A percentile compares a stretch with the other conserved stretches of the same genome.
Evolutionary conservation across 2,113 vertebrate genomes (phyloP).

Genomic region (Sigmodon hispidus): DNA sequence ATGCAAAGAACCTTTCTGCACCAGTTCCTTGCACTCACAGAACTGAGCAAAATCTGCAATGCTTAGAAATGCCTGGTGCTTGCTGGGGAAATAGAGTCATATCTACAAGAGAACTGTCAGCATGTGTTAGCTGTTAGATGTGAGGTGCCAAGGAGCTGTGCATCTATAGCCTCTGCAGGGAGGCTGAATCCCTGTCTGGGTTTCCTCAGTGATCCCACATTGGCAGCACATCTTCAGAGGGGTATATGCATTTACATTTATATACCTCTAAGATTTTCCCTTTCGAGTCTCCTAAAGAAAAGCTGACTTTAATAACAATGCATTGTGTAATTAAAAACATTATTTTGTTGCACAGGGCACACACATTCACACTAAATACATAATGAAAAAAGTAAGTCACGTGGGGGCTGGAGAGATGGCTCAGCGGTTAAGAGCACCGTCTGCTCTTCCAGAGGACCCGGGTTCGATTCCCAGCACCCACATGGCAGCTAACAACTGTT

Average conservation of each 20-base stretch:
- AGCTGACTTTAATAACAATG: background rate
- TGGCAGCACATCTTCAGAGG: conserved; percentile 10
- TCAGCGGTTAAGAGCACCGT: too few relatives aligned
- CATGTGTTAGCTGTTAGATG: background rate
- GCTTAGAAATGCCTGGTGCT: conserved; percentile 25
- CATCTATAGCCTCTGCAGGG: background rate
- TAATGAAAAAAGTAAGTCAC: background rate
- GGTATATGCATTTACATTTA: background rate
- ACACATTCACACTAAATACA: background rate
- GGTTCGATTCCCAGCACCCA: too few relatives aligned
- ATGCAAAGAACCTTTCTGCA: conserved; percentile 16
- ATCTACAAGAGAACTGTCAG: conserved; percentile 1
- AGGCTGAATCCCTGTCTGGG: background rate
- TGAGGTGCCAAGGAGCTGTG: background rate
- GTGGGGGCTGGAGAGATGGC: background rate
- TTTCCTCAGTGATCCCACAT: background rate
- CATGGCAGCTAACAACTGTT: too few relatives aligned
- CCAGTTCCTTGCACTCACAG: background rate
- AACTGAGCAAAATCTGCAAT: background rate
- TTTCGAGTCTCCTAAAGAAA: background rate
- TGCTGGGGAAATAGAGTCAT: conserved; percentile 18
- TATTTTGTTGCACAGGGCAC: background rate
- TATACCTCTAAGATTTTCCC: background rate
- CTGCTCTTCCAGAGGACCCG: too few relatives aligned
- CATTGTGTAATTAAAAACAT: conserved; percentile 47